phyloP scores from a whole-genome alignment of 92 coral and sea anemone species.

The Muricea muricata region DNA sequence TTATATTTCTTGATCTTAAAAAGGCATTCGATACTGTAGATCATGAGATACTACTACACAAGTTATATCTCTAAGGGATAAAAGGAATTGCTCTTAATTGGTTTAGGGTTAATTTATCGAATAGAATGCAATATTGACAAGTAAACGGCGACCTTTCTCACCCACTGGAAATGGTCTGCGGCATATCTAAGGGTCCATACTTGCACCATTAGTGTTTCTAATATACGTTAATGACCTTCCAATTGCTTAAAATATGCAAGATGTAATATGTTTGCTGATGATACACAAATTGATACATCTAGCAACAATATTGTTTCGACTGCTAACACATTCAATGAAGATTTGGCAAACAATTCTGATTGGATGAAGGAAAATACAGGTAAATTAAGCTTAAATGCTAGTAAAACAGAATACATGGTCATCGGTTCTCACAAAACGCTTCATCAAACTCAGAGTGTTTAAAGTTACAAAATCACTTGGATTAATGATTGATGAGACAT shows the following conservation, averaged over 20 bases:
- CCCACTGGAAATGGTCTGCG: not conserved
- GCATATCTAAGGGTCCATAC: constrained; percentile 15
- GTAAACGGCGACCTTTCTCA: not conserved
- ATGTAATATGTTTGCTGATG: constrained; percentile 27
- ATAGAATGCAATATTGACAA: constrained; percentile 5
- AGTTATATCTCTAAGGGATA: constrained; percentile 6
- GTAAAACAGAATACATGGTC: constrained; percentile 61
- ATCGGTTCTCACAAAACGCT: constrained; percentile 63
- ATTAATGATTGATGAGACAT: not conserved
- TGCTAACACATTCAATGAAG: constrained; percentile 43
- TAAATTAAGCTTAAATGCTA: constrained; percentile 59
- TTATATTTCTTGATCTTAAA: constrained; percentile 8
- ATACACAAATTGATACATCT: constrained; percentile 31
- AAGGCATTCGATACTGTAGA: constrained; percentile 13
- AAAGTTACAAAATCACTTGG: constrained; percentile 33
- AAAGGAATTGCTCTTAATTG: not conserved
- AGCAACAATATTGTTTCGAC: constrained; percentile 16
- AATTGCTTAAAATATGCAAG: constrained; percentile 5
- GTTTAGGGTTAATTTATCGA: constrained; percentile 8
- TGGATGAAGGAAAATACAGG: constrained; percentile 60
- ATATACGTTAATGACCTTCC: constrained; percentile 14
- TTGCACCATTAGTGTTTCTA: constrained; percentile 10
- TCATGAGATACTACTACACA: not conserved
- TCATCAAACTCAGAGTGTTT: constrained; percentile 22
- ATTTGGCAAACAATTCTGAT: constrained; percentile 31